phyloP scores from a whole-genome alignment of 2,113 vertebrate species.

The Leucopternis melanops region DNA sequence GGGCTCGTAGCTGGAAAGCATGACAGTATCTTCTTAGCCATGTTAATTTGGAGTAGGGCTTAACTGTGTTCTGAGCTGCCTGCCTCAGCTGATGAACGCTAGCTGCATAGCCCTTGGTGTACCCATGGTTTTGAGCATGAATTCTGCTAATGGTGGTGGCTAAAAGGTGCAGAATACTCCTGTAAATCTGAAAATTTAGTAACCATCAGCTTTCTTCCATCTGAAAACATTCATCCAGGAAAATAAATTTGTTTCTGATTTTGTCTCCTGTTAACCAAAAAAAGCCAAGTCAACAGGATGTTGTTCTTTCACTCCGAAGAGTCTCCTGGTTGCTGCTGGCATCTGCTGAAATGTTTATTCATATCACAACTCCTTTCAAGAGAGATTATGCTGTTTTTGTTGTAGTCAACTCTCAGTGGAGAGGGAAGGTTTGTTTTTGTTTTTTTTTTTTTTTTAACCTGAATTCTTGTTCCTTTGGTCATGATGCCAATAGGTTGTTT shows the following conservation, averaged over 20 bases:
- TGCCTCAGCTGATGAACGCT: not conserved
- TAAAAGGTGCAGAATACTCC: not conserved
- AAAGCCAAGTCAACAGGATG: not conserved
- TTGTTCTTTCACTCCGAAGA: not conserved
- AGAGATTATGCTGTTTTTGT: not conserved
- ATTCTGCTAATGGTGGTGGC: not conserved
- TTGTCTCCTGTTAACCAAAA: not conserved
- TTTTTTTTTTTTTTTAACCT: not conserved
- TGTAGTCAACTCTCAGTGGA: not conserved
- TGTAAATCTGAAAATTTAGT: not conserved
- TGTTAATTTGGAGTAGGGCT: not conserved
- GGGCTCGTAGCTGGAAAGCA: not conserved
- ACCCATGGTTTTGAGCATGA: not conserved
- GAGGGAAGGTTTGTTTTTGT: not conserved
- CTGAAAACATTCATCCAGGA: not conserved
- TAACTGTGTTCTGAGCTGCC: not conserved
- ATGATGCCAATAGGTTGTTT: not conserved
- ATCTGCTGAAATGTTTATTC: not conserved
- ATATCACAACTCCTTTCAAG: not conserved
- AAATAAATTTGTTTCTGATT: not conserved
- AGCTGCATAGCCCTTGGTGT: not conserved
- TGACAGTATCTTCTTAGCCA: not conserved
- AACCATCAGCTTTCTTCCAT: not conserved
- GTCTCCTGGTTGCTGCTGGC: not conserved
- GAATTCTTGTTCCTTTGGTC: not conserved